Base-by-base conservation (phyloP, 92 coral and sea anemone species). In the Actinernus sp. region DNA sequence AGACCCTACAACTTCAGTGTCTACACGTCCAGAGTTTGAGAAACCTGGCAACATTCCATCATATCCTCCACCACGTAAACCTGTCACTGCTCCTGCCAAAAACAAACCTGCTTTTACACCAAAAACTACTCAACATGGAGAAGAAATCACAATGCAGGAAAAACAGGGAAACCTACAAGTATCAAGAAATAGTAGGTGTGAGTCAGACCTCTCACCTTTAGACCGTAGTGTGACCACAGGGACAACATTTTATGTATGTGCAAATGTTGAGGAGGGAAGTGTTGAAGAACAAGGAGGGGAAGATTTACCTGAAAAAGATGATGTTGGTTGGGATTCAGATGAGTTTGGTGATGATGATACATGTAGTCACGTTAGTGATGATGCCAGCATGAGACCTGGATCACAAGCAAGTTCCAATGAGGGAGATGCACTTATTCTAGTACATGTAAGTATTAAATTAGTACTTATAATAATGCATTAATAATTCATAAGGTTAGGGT, bases 201-300 rank as follows among this genome's bases (percentile, higher is more conserved):
- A 74, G 6, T 74, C 92, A 45, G 79, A 79, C 27, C 96, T 88
- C 28, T 17, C 78, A 30, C 84, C 91, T 3, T 11, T 62, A 22
- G 74, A 60, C 66, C 64, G 61, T n/a, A 31, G 49, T 49, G 10
- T 74, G 23, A 29, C 82, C 18, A 41, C 56, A 31, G 55, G 7
- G 27, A 36, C 58, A 6, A 31, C 16, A 56, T 31, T 61, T 2
- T 54, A 12, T 41, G 55, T 32, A 13, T 4, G 2, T 7, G 16
- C 9, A 19, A 27, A 61, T 45, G 73, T 25, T 4, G 59, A 14
- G 24, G 57, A 72, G 18, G 47, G 33, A 29, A 28, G 24, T 4
- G 12, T 11, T 26, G 31, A 44, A 31, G 57, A 4, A 13, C 14
- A 14, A 34, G 41, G 41, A 34, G 68, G 44, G 33, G 46, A 44